phyloP scores from a whole-genome alignment of 2,113 vertebrate genomes.

The Cettia cetti region DNA sequence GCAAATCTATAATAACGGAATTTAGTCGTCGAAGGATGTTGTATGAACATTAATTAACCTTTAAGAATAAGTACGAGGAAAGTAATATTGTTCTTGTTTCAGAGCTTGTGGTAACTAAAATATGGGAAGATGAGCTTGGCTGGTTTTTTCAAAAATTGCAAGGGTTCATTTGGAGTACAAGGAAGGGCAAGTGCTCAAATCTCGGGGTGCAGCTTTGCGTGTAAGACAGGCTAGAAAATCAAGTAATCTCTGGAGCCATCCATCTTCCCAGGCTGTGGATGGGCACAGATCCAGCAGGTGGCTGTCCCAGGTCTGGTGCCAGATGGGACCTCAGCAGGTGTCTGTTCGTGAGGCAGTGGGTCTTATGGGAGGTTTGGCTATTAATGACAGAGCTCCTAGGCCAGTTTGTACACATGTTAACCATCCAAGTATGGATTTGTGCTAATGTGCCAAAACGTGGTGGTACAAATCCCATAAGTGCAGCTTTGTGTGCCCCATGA shows the following conservation, averaged over 20 bases:
- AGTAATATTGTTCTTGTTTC: not conserved
- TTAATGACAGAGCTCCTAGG: not conserved
- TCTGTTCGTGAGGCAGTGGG: fast-evolving
- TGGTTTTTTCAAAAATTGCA: not conserved
- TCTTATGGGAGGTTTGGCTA: not conserved
- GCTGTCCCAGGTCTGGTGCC: fast-evolving
- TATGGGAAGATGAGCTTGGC: not conserved
- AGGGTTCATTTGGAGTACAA: not conserved
- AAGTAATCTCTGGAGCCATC: not conserved
- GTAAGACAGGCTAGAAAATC: not conserved
- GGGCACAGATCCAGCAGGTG: not conserved
- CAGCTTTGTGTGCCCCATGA: not conserved
- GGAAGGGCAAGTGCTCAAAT: not conserved
- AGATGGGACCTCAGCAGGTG: fast-evolving
- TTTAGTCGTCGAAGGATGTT: not conserved
- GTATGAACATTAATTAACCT: conserved; percentile 50
- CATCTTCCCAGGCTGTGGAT: not conserved
- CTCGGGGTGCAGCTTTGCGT: not conserved
- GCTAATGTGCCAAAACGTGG: fast-evolving
- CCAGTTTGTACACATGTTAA: not conserved
- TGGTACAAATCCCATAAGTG: not conserved
- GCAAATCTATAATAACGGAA: conserved; percentile 40
- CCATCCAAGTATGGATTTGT: not conserved
- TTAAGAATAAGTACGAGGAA: not conserved
- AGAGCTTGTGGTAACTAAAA: not conserved